These are phyloP conservation scores for Nycticryphes semicollaris DNA, from an alignment of 2,113 vertebrate species.

Conservation along the genomic window DNA sequence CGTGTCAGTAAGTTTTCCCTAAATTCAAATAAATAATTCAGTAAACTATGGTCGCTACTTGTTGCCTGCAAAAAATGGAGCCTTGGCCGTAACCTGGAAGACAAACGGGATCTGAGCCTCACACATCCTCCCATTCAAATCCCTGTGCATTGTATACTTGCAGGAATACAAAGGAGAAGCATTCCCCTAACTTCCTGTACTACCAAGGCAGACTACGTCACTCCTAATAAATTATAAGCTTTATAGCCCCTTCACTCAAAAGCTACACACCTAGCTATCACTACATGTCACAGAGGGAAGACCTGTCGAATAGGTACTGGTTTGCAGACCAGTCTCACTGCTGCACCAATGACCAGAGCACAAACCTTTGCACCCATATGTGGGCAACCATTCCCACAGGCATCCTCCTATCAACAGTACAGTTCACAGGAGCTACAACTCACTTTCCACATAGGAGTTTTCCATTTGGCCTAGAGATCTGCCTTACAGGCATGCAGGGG, in stretches of 20 bases:
- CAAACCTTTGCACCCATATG: neutral
- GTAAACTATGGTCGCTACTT: neutral
- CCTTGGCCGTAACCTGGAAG: neutral
- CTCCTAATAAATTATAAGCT: neutral
- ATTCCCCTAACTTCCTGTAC: neutral
- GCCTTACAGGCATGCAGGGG: neutral
- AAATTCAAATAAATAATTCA: constrained; percentile 37
- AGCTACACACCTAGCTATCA: neutral
- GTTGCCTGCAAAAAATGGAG: neutral
- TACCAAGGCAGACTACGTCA: neutral
- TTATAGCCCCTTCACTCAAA: neutral
- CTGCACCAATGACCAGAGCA: neutral
- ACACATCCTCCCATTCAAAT: neutral
- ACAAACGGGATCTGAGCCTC: neutral
- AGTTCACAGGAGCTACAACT: neutral
- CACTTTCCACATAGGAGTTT: neutral
- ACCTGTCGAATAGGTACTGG: neutral
- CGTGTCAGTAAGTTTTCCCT: neutral
- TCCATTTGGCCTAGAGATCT: neutral
- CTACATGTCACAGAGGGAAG: neutral
- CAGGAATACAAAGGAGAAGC: neutral
- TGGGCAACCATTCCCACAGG: neutral
- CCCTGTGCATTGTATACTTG: neutral
- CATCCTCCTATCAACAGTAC: neutral
- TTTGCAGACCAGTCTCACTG: neutral